phyloP scores from a whole-genome alignment of 2,888 invertebrate genomes.

The Drosophila paucipuncta region DNA sequence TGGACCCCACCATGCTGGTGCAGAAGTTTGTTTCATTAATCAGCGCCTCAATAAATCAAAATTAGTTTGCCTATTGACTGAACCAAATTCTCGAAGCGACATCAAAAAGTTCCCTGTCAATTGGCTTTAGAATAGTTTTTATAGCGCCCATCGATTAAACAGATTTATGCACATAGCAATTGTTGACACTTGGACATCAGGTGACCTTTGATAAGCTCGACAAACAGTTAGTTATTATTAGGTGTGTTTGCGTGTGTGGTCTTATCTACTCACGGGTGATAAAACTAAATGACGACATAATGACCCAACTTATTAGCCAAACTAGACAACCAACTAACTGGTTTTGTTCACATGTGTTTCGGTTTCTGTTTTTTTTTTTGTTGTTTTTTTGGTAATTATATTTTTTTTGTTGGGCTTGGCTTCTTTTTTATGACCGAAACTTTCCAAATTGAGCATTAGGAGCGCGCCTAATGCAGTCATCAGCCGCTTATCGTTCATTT shows the following conservation, averaged over 20 bases:
- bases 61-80: slow-evolving; percentile 59
- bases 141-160: slow-evolving; percentile 39
- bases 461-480: slow-evolving; percentile 66
- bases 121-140: slow-evolving; percentile 7
- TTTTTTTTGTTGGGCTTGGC: slow-evolving; percentile 6
- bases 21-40: slow-evolving; percentile 40
- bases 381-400: background rate
- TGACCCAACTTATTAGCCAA: slow-evolving; percentile 32
- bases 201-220: slow-evolving; percentile 64
- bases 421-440: slow-evolving; percentile 44
- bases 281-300: slow-evolving; percentile 42
- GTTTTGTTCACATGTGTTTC: slow-evolving; percentile 19
- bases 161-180: slow-evolving; percentile 39
- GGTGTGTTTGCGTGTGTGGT: slow-evolving; percentile 47
- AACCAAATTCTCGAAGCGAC: slow-evolving; percentile 10
- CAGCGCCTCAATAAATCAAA: slow-evolving; percentile 70
- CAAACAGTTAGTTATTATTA: slow-evolving; percentile 13
- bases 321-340: slow-evolving; percentile 37
- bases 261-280: slow-evolving; percentile 61
- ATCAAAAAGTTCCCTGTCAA: slow-evolving; percentile 17
- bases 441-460: slow-evolving; percentile 45
- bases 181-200: slow-evolving; percentile 45
- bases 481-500: slow-evolving; percentile 58
- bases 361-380: background rate
- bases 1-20: slow-evolving; percentile 27